A percentile compares a stretch with the other conserved stretches of the same genome.
Conservation (phyloP, 2,797 vertebrate genomes). For the Hephaestus fuliginosus region DNA sequence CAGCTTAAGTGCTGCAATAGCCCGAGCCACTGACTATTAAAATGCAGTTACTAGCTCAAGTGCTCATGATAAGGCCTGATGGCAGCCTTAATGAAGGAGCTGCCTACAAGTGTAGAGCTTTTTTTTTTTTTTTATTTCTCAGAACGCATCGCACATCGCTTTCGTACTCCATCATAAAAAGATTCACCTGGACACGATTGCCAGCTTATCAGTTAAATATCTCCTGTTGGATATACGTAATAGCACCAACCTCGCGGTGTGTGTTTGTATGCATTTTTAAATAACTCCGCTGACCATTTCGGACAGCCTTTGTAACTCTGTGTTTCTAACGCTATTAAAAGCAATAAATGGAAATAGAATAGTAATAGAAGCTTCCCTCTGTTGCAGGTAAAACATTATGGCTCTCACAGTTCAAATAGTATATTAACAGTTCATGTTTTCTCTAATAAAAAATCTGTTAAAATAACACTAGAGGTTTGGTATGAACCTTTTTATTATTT, state of each 20-base stretch:
- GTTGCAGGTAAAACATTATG: neutral
- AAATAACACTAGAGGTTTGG: neutral
- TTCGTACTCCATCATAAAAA: conserved; percentile 6
- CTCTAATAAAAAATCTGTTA: no score
- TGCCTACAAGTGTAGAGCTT: conserved; percentile 21
- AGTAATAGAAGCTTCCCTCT: no score
- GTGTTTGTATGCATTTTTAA: conserved; percentile 6
- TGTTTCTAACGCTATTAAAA: neutral
- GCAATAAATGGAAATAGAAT: no score
- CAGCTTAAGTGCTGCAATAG: conserved; percentile 42
- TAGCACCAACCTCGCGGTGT: neutral
- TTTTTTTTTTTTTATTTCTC: neutral
- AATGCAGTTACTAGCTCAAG: conserved; percentile 55
- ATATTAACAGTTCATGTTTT: neutral
- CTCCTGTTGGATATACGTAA: neutral
- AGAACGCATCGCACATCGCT: neutral
- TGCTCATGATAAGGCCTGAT: conserved; percentile 44
- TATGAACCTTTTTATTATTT: neutral
- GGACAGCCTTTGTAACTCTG: neutral
- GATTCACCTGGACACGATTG: neutral
- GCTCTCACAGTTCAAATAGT: neutral
- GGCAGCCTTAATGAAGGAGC: conserved; percentile 50
- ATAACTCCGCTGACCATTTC: neutral
- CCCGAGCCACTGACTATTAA: conserved; percentile 55
- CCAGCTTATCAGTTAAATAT: neutral